Conservation (phyloP, 2,797 vertebrate species). For the Adrianichthys oophorus region DNA sequence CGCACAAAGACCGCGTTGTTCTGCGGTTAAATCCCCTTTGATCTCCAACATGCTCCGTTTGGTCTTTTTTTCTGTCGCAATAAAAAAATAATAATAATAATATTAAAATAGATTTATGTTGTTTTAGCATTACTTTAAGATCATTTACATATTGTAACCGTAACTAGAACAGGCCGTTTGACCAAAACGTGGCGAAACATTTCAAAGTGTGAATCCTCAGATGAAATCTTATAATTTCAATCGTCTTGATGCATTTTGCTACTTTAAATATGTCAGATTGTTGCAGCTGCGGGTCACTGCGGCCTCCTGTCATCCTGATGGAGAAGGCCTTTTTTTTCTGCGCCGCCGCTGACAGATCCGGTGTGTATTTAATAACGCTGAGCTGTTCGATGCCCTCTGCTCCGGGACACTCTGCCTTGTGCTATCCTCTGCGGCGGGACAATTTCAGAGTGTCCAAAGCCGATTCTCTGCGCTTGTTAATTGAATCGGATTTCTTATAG, state of each 20-base stretch:
- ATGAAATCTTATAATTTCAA: no score
- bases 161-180: no score
- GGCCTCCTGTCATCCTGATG: no score
- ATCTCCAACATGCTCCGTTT: constrained; percentile 72
- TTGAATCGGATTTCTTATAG: constrained; percentile 85
- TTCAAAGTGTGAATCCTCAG: no score
- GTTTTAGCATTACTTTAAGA: no score
- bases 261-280: no score
- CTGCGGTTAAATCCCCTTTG: constrained; percentile 73
- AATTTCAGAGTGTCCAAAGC: constrained; percentile 78
- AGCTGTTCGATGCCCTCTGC: constrained; percentile 1
- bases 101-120: constrained; percentile 9
- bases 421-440: constrained; percentile 58
- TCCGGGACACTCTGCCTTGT: constrained; percentile 12
- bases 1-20: constrained; percentile 79
- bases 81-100: constrained; percentile 36
- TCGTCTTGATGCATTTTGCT: no score
- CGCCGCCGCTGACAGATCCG: background rate
- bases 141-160: no score
- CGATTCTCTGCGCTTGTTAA: constrained; percentile 83
- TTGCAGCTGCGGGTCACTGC: no score
- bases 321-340: background rate
- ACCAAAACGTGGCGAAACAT: no score
- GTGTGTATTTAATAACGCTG: background rate
- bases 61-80: constrained; percentile 21